These are phyloP conservation scores for Nyctibius bracteatus DNA, from an alignment of 2,113 vertebrate genomes.

Conservation along the genomic window DNA sequence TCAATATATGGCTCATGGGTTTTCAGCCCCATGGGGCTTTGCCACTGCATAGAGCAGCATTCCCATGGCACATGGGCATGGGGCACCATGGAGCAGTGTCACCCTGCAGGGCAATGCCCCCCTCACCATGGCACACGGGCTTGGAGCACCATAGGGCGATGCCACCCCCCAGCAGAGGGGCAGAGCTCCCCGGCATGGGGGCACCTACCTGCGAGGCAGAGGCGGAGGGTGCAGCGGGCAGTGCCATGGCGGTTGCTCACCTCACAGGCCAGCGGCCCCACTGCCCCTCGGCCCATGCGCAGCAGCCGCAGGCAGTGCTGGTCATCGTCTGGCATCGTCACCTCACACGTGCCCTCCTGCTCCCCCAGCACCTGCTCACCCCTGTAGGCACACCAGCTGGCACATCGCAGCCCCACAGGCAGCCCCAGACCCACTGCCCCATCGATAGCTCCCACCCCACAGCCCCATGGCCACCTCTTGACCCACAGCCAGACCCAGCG, in stretches of 20 bases:
- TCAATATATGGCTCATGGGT: rapidly evolving
- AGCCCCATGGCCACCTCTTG: neutral
- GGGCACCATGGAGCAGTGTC: neutral
- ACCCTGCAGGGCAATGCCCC: neutral
- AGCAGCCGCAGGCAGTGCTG: slow-evolving; percentile 87
- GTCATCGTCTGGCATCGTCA: slow-evolving; percentile 89
- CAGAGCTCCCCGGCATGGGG: rapidly evolving
- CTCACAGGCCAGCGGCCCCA: slow-evolving; percentile 81
- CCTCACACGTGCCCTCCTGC: slow-evolving; percentile 78
- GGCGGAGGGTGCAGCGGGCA: slow-evolving; percentile 79
- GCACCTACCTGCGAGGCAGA: slow-evolving; percentile 85
- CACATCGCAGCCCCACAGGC: neutral
- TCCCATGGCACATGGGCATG: rapidly evolving
- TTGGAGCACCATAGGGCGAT: neutral
- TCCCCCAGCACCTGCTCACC: slow-evolving; percentile 74
- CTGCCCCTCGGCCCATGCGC: slow-evolving; percentile 75
- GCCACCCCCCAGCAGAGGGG: neutral
- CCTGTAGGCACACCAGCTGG: slow-evolving; percentile 62
- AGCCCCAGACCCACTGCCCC: neutral
- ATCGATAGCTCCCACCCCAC: neutral
- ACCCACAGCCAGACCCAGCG: neutral
- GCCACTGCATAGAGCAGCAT: neutral
- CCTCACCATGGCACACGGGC: neutral
- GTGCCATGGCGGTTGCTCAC: slow-evolving; percentile 86
- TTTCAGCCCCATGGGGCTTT: neutral